Conservation (phyloP, 2,113 vertebrate species). For the Neogobius melanostomus region DNA sequence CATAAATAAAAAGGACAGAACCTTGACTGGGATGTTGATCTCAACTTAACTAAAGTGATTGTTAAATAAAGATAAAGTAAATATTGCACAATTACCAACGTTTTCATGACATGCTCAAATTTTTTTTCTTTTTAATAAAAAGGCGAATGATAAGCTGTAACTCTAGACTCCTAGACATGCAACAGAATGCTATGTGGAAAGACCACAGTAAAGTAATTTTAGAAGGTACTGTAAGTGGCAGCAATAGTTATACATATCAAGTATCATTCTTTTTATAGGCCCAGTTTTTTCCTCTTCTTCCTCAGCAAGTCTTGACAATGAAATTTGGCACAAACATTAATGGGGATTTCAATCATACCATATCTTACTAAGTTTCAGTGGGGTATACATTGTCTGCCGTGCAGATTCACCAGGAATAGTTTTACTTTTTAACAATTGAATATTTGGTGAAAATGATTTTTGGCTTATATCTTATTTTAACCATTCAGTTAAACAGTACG, state of each 20-base stretch:
- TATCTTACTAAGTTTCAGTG: constrained; percentile 18
- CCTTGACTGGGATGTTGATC: constrained; percentile 67
- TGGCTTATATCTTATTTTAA: constrained; percentile 38
- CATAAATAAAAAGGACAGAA: constrained; percentile 84
- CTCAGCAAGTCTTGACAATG: not conserved
- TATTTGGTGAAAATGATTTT: constrained; percentile 50
- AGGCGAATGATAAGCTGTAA: constrained; percentile 15
- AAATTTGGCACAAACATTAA: constrained; percentile 66
- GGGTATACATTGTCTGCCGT: constrained; percentile 1
- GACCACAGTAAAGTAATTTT: constrained; percentile 28
- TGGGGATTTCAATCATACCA: constrained; percentile 12
- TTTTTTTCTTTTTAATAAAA: constrained; percentile 34
- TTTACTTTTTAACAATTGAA: constrained; percentile 57
- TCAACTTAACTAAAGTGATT: constrained; percentile 48
- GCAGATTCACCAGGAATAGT: constrained; percentile 47
- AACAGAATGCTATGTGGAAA: constrained; percentile 30
- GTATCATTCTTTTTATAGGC: constrained; percentile 11
- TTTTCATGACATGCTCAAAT: constrained; percentile 55
- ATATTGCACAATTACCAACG: constrained; percentile 86
- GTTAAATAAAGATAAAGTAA: constrained; percentile 54
- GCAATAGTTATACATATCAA: constrained; percentile 12
- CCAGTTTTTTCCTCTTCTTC: not conserved
- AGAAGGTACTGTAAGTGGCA: constrained; percentile 14
- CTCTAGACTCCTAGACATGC: constrained; percentile 48
- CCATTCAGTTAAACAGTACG: constrained; percentile 36